Conservation (phyloP, 2,113 vertebrate genomes). For the Phrynosoma blainvillii region DNA sequence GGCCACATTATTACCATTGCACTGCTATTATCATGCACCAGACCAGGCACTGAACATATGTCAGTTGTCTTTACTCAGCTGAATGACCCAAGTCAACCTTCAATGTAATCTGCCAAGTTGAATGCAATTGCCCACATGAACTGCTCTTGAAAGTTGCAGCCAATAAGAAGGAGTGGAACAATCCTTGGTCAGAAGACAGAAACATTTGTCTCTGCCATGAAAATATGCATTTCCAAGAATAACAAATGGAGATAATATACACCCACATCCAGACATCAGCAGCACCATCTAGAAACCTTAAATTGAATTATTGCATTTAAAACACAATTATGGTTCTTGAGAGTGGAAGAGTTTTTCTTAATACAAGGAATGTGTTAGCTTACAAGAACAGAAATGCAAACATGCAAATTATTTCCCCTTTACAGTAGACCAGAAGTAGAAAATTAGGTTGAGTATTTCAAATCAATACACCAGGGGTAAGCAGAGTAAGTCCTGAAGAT, state of each 20-base stretch:
- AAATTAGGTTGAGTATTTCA: not conserved
- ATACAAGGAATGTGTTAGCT: not conserved
- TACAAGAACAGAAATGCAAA: not conserved
- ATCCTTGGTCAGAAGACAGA: not conserved
- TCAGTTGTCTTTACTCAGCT: not conserved
- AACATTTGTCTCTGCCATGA: not conserved
- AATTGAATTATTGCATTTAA: constrained; percentile 24
- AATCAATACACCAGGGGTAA: too few relatives aligned
- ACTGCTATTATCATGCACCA: constrained; percentile 32
- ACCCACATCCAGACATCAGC: not conserved
- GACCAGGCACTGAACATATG: constrained; percentile 29
- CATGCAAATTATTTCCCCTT: not conserved
- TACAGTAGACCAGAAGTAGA: not conserved
- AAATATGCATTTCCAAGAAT: constrained; percentile 20
- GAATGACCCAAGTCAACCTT: constrained; percentile 25
- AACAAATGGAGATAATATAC: constrained; percentile 6
- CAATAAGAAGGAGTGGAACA: not conserved
- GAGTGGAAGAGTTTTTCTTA: not conserved
- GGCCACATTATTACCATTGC: constrained; percentile 42
- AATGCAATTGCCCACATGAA: not conserved
- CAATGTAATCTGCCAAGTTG: constrained; percentile 20
- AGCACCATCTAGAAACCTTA: not conserved
- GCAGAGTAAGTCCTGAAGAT: too few relatives aligned
- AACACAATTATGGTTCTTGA: not conserved
- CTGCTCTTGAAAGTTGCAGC: not conserved